Percentiles rank a stretch among this genome's conserved stretches.
Conservation (phyloP, 92 coral and sea anemone genomes). For the Epizoanthus rinbou region DNA sequence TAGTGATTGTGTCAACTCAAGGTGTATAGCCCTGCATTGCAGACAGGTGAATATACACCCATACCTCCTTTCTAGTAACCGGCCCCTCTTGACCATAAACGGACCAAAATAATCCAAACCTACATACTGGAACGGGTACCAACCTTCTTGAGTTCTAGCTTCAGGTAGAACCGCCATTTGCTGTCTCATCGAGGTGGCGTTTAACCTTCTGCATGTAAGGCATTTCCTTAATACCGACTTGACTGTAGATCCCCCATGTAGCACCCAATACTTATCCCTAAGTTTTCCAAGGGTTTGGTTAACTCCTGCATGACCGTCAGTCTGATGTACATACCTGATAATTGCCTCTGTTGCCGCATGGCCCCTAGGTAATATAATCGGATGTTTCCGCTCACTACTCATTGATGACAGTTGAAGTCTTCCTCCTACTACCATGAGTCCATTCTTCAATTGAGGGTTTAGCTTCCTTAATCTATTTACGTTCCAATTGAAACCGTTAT, state of each 20-base stretch:
- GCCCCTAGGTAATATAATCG: background rate
- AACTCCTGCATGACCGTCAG: background rate
- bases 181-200: too few species aligned
- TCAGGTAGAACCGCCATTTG: too few species aligned
- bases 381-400: too few species aligned
- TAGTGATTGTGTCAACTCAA: background rate
- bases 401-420: background rate
- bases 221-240: background rate
- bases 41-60: too few species aligned
- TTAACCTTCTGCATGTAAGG: too few species aligned
- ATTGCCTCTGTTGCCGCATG: too few species aligned
- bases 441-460: background rate
- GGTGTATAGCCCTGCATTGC: background rate
- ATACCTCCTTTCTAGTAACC: too few species aligned
- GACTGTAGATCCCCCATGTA: background rate
- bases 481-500: background rate
- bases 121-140: background rate
- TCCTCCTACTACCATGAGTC: background rate
- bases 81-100: too few species aligned
- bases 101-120: too few species aligned
- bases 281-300: background rate
- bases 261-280: too few species aligned
- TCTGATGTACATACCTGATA: too few species aligned
- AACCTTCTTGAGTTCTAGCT: too few species aligned
- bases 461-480: background rate